A percentile compares a stretch with the other conserved stretches of the same genome.
Conservation (phyloP, 1,140 invertebrate species). For the Atopsyche davidsoni region DNA sequence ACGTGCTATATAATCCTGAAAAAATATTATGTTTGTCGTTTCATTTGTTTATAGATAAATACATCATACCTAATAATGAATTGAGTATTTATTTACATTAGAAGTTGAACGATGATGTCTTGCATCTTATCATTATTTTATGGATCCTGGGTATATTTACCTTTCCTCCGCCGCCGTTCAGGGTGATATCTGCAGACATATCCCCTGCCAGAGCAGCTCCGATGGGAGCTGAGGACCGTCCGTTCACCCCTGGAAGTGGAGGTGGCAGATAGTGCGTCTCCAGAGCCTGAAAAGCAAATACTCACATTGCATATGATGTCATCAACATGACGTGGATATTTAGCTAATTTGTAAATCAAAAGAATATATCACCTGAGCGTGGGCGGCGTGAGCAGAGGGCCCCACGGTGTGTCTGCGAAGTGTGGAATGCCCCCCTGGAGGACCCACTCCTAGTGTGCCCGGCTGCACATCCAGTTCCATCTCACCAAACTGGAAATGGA, state of each 20-base stretch:
- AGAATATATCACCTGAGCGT: conserved; percentile 57
- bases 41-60: conserved; percentile 27
- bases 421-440: conserved; percentile 25
- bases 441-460: conserved; percentile 17
- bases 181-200: conserved; percentile 12
- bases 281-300: conserved; percentile 35
- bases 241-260: conserved; percentile 6
- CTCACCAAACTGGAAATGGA: conserved; percentile 55
- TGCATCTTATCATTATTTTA: too few species aligned
- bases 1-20: too few species aligned
- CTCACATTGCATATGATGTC: background rate
- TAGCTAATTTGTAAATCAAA: background rate
- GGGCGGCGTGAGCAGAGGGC: conserved; percentile 78
- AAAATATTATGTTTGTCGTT: background rate
- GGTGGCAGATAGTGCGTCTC: conserved; percentile 45
- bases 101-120: too few species aligned
- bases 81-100: too few species aligned
- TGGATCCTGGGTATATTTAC: too few species aligned
- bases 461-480: conserved; percentile 44
- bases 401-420: conserved; percentile 87
- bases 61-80: background rate
- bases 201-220: conserved; percentile 14
- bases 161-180: conserved; percentile 19
- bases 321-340: too few species aligned
- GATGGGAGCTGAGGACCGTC: conserved; percentile 18